Evolutionary conservation across 1,140 invertebrate species (phyloP).

Genomic region (Zaprionus capensis): DNA sequence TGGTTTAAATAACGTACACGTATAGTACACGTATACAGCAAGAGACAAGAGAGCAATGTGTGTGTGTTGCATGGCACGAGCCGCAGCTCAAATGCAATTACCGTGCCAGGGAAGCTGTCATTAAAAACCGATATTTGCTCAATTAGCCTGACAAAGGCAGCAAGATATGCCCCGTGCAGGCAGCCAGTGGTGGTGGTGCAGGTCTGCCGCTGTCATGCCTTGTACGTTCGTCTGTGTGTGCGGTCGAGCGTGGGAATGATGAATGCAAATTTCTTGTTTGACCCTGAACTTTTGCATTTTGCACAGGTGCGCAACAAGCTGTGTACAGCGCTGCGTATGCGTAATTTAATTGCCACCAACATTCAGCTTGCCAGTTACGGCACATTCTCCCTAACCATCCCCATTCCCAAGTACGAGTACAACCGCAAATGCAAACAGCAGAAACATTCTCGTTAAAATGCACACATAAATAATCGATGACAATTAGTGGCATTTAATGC

Average conservation of each 20-base stretch:
- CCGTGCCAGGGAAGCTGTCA: slow-evolving; percentile 23
- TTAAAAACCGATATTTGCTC: slow-evolving; percentile 42
- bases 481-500: slow-evolving; percentile 56
- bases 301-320: slow-evolving; percentile 36
- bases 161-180: too few species aligned
- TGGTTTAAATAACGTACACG: background rate
- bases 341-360: slow-evolving; percentile 56
- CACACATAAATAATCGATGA: slow-evolving; percentile 53
- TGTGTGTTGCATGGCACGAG: too few species aligned
- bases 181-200: too few species aligned
- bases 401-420: too few species aligned
- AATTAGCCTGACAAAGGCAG: slow-evolving; percentile 44
- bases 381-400: background rate
- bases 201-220: too few species aligned
- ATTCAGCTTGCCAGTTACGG: background rate
- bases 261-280: slow-evolving; percentile 54
- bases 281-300: slow-evolving; percentile 73
- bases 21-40: too few species aligned
- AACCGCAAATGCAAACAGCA: background rate
- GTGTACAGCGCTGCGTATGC: slow-evolving; percentile 29
- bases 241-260: slow-evolving; percentile 34
- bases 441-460: slow-evolving; percentile 27
- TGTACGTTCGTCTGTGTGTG: too few species aligned
- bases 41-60: too few species aligned
- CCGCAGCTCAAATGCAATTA: slow-evolving; percentile 50